These are phyloP conservation scores for Esox masquinongy DNA, from an alignment of 2,797 vertebrate species.

Conservation along the genomic window DNA sequence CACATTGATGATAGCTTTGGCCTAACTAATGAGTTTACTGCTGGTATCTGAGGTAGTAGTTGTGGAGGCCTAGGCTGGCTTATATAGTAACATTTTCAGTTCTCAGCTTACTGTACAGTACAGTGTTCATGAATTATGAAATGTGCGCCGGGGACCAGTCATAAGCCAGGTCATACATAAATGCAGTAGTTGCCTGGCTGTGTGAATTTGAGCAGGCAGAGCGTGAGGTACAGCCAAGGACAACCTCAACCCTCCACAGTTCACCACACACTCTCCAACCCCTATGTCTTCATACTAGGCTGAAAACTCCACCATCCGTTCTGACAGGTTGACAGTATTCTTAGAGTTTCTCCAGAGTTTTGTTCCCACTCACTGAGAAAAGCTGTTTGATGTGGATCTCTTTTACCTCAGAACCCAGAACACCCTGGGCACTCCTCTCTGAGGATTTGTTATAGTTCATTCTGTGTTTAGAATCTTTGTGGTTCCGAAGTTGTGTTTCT, in stretches of 20 bases:
- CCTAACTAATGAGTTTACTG: constrained; percentile 19
- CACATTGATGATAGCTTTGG: background rate
- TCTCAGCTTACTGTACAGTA: constrained; percentile 47
- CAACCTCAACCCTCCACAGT: constrained; percentile 24
- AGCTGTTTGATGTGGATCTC: background rate
- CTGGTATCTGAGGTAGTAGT: constrained; percentile 50
- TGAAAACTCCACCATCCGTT: constrained; percentile 22
- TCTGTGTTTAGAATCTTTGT: background rate
- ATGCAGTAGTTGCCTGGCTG: constrained; percentile 67
- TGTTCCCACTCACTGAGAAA: background rate
- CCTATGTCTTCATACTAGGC: constrained; percentile 32
- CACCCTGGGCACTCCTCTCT: background rate
- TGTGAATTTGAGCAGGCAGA: constrained; percentile 48
- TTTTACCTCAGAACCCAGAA: constrained; percentile 6
- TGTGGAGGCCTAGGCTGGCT: constrained; percentile 43
- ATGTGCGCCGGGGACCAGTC: constrained; percentile 61
- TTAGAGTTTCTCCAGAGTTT: background rate
- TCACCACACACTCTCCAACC: constrained; percentile 1
- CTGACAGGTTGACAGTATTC: constrained; percentile 4
- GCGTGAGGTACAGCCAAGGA: constrained; percentile 49
- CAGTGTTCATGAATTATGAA: constrained; percentile 78
- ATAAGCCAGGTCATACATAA: constrained; percentile 75
- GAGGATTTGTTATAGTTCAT: background rate
- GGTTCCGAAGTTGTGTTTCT: background rate
- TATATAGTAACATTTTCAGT: constrained; percentile 67